Percentiles rank a stretch among this genome's conserved stretches.
These are phyloP conservation scores for Pluvianellus socialis DNA, from an alignment of 2,113 vertebrate species.

Conservation along the genomic window DNA sequence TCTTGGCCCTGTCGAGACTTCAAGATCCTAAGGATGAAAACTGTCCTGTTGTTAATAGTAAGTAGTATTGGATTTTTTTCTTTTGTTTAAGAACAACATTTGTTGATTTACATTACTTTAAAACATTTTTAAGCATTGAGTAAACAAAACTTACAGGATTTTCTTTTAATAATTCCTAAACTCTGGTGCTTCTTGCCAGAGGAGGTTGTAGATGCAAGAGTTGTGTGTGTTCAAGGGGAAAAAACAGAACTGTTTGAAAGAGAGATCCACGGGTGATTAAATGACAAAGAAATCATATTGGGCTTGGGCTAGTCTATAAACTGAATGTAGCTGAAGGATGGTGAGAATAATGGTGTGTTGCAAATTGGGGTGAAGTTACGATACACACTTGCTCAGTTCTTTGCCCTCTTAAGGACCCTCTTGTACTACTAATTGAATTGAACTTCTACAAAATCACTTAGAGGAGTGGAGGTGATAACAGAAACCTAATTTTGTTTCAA, in stretches of 20 bases:
- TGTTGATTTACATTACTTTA: not conserved
- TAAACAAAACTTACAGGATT: not conserved
- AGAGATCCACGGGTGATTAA: not conserved
- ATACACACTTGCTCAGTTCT: not conserved
- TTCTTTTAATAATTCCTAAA: not conserved
- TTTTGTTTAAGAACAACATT: not conserved
- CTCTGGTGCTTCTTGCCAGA: not conserved
- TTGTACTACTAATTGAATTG: not conserved
- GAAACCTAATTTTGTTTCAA: not conserved
- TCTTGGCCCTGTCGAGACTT: constrained; percentile 90
- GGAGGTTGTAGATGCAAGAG: not conserved
- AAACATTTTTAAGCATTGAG: not conserved
- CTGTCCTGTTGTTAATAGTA: constrained; percentile 89
- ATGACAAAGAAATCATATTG: not conserved
- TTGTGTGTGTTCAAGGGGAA: not conserved
- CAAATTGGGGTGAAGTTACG: not conserved
- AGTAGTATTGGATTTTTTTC: not conserved
- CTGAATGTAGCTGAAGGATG: not conserved
- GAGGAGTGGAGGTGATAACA: not conserved
- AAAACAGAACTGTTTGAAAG: not conserved
- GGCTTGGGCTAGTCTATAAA: not conserved
- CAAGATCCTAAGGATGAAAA: constrained; percentile 89
- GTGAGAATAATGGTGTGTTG: not conserved
- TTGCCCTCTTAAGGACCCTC: not conserved
- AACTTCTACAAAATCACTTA: not conserved